Percentiles rank a stretch among this genome's conserved stretches.
phyloP scores from a whole-genome alignment of 2,888 invertebrate species.

The Agonum fuliginosum region DNA sequence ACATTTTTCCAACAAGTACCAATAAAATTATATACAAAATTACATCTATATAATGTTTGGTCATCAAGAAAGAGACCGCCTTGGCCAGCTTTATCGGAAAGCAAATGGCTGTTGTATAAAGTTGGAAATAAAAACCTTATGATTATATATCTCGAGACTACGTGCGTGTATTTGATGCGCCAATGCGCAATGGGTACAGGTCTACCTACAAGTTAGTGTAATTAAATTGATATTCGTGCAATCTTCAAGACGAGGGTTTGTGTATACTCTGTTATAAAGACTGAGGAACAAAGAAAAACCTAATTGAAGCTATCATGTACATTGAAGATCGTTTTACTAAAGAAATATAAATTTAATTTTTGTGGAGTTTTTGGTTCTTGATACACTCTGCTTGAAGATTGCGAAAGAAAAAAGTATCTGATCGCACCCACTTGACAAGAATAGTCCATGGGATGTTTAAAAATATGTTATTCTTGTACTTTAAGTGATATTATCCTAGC shows the following conservation, averaged over 20 bases:
- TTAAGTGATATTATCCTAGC: too few relatives aligned
- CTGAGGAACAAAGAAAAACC: background rate
- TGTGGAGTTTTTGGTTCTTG: too few relatives aligned
- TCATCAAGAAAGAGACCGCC: constrained; percentile 1
- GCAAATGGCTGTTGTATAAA: background rate
- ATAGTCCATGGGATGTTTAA: too few relatives aligned
- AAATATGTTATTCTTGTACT: too few relatives aligned
- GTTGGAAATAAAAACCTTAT: background rate
- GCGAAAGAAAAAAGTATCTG: too few relatives aligned
- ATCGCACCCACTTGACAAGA: too few relatives aligned
- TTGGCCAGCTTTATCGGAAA: background rate
- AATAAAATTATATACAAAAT: constrained; percentile 23
- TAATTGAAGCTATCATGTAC: background rate
- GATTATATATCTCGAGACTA: constrained; percentile 7
- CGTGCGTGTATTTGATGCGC: constrained; percentile 14
- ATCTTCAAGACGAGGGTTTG: constrained; percentile 7
- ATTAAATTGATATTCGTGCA: background rate
- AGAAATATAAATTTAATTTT: too few relatives aligned
- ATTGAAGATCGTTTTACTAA: too few relatives aligned
- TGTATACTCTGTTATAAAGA: background rate
- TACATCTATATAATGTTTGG: background rate
- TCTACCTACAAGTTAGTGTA: background rate
- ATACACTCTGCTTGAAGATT: too few relatives aligned
- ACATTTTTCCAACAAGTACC: background rate
- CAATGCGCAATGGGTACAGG: background rate